phyloP scores from a whole-genome alignment of 2,888 invertebrate genomes.

The Ligdia adustata region DNA sequence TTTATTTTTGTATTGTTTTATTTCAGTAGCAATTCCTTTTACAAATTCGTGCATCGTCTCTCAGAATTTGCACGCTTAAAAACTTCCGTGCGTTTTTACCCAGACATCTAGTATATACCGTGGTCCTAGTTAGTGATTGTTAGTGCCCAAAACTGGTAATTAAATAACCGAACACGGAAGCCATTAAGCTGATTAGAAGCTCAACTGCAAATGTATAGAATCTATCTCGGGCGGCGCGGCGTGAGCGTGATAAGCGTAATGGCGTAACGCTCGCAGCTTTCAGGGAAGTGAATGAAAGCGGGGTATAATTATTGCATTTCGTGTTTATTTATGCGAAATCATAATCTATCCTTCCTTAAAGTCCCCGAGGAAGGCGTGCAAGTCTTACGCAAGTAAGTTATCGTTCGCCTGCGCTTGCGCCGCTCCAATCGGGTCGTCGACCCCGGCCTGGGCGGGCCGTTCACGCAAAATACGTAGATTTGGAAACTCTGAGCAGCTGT shows the following conservation, averaged over 20 bases:
- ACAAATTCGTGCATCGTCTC: too few relatives aligned
- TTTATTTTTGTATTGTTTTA: too few relatives aligned
- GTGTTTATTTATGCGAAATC: constrained; percentile 33
- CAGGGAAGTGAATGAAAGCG: constrained; percentile 50
- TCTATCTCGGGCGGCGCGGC: constrained; percentile 32
- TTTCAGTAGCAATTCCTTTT: too few relatives aligned
- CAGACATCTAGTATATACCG: too few relatives aligned
- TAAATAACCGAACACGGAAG: constrained; percentile 26
- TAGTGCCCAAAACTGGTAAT: constrained; percentile 11
- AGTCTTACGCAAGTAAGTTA: constrained; percentile 78
- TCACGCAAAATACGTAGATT: constrained; percentile 67
- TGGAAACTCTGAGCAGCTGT: constrained; percentile 61
- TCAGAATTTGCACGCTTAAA: too few relatives aligned
- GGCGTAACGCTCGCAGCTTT: constrained; percentile 53
- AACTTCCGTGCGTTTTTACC: too few relatives aligned
- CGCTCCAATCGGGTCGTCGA: constrained; percentile 70
- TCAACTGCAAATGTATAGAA: constrained; percentile 27
- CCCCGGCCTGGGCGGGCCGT: constrained; percentile 69
- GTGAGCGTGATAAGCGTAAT: constrained; percentile 31
- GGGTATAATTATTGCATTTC: constrained; percentile 49
- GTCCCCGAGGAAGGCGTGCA: constrained; percentile 70
- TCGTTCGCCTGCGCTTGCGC: constrained; percentile 70
- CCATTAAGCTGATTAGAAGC: constrained; percentile 12
- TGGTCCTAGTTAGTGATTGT: not conserved
- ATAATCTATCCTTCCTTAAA: constrained; percentile 48